These are phyloP conservation scores for Drosophila monieri DNA, from an alignment of 2,888 invertebrate species.

Conservation along the genomic window DNA sequence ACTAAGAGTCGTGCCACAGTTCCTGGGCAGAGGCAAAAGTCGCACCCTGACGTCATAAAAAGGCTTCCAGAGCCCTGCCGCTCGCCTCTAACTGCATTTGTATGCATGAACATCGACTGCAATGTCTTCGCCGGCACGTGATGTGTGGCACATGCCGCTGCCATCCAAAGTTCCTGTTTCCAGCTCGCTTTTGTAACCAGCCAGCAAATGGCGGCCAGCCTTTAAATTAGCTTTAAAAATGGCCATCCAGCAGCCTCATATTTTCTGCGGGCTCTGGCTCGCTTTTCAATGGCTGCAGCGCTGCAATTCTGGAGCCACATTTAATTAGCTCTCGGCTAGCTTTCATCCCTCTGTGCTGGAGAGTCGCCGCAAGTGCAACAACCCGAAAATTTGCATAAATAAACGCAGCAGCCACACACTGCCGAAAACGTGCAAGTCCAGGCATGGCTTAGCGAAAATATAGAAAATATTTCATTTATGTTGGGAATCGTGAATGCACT, in stretches of 20 bases:
- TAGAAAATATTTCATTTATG: background rate
- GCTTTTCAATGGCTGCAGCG: constrained; percentile 54
- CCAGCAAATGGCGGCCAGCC: constrained; percentile 17
- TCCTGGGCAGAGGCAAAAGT: constrained; percentile 53
- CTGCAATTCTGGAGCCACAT: constrained; percentile 55
- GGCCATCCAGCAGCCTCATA: constrained; percentile 30
- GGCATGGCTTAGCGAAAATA: background rate
- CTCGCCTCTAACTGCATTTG: constrained; percentile 61
- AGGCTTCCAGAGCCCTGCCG: constrained; percentile 41
- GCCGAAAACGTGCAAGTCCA: constrained; percentile 26
- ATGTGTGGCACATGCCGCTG: constrained; percentile 74
- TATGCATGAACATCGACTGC: constrained; percentile 71
- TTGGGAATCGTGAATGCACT: background rate
- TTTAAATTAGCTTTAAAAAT: constrained; percentile 73
- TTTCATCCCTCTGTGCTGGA: constrained; percentile 12
- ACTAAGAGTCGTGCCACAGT: constrained; percentile 65
- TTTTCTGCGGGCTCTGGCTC: constrained; percentile 37
- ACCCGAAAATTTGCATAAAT: constrained; percentile 72
- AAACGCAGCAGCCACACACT: constrained; percentile 45
- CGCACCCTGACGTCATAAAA: constrained; percentile 71
- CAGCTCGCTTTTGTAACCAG: constrained; percentile 4
- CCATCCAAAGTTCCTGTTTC: constrained; percentile 9
- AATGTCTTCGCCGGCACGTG: constrained; percentile 76
- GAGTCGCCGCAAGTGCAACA: constrained; percentile 72
- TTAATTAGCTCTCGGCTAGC: constrained; percentile 63